Base-by-base conservation (phyloP, 2,888 invertebrate species). In the Tiliacea citrago region DNA sequence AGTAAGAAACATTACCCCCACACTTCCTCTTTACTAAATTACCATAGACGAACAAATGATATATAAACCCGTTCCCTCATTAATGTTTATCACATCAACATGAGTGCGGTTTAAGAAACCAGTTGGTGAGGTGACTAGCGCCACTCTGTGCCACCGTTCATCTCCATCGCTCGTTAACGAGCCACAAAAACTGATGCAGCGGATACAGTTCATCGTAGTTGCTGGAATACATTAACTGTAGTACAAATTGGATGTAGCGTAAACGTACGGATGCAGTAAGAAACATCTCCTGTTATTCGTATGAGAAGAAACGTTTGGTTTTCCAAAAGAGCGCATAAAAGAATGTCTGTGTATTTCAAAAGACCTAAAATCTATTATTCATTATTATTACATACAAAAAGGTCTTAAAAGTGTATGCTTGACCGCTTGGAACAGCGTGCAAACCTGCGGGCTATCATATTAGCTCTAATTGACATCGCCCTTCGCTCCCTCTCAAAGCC, bases 111-210 rank as follows among this genome's bases (percentile, higher is more conserved):
- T 75, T 66, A 49, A 72, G 73, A 75, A 79, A 82, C 84, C 71
- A 62, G 86, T 79, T 24, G 68, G 35, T 39, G 35, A 2, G 57
- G 61, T 55, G 53, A 60, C 73, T 73, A 84, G 74, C 77, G 79
- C 77, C 82, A 70, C 77, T 75, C 72, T 67, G 63, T 63, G 66
- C 71, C 72, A 45, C 77, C 82, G 86, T 86, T 86, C 86, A 84
- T 79, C 86, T 84, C 75, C 60, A 51, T 72, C 61, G 70, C 82
- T 84, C 77, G 79, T 77, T 84, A 85, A 74, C 68, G 72, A 61
- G 53, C 8, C 51, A 74, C 85, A 86, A 85, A 85, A 86, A 84
- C 84, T 68, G 24, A 74, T 67, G 74, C 68, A 75, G 53, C 68
- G 79, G 68, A 82, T 83, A 75, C 75, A 55, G 66, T 69, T 35